Conservation (phyloP, 2,797 vertebrate species). For the Neosilurus hyrtlii region DNA sequence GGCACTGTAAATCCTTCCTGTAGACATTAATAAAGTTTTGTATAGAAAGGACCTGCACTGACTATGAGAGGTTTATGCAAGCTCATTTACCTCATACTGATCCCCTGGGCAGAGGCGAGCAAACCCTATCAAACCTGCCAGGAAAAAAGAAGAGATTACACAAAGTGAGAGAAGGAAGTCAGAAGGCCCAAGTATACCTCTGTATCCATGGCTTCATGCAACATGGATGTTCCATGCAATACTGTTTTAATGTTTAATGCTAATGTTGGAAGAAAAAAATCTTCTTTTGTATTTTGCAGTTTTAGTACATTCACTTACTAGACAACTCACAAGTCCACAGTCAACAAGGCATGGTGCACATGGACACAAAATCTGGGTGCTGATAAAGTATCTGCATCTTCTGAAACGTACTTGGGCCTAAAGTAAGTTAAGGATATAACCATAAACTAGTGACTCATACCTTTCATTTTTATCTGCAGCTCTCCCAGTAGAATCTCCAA, state of each 20-base stretch:
- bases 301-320: too few species aligned
- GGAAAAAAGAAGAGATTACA: slow-evolving; percentile 39
- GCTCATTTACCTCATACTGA: slow-evolving; percentile 87
- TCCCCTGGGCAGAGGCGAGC: slow-evolving; percentile 95
- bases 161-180: not conserved
- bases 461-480: slow-evolving; percentile 97
- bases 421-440: not conserved
- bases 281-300: too few species aligned
- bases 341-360: too few species aligned
- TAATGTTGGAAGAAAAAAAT: too few species aligned
- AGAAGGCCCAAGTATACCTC: too few species aligned
- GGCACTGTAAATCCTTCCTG: not conserved
- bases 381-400: too few species aligned
- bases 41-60: not conserved
- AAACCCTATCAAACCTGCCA: slow-evolving; percentile 89
- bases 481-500: slow-evolving; percentile 89
- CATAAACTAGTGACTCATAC: slow-evolving; percentile 59
- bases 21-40: not conserved
- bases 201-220: too few species aligned
- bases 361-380: too few species aligned
- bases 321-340: too few species aligned
- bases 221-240: too few species aligned
- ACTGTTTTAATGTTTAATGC: too few species aligned
- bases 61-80: slow-evolving; percentile 33
- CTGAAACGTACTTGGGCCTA: too few species aligned